Evolutionary conservation across 1,140 invertebrate species (phyloP).

Genomic region (Nasonia vitripennis): DNA sequence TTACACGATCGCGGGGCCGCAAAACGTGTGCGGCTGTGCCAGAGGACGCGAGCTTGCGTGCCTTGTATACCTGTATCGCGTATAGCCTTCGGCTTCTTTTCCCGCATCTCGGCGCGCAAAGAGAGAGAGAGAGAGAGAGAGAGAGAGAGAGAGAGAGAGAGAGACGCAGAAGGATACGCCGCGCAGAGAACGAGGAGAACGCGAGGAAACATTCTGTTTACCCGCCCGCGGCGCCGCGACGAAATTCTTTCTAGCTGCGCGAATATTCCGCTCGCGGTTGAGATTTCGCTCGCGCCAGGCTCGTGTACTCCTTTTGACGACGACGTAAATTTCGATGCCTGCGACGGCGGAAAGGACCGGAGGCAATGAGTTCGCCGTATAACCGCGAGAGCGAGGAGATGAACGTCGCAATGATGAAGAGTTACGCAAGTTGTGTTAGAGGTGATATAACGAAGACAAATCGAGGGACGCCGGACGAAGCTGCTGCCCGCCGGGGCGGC

Average conservation of each 20-base stretch:
- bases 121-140: background rate
- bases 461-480: background rate
- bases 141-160: background rate
- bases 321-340: too few species aligned
- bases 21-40: background rate
- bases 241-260: too few species aligned
- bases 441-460: slow-evolving; percentile 18
- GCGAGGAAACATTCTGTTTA: slow-evolving; percentile 9
- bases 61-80: too few species aligned
- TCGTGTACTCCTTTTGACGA: too few species aligned
- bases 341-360: too few species aligned
- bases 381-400: background rate
- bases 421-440: slow-evolving; percentile 13
- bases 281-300: background rate
- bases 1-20: slow-evolving; percentile 39
- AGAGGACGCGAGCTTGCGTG: too few species aligned
- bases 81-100: too few species aligned
- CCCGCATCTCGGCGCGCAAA: too few species aligned
- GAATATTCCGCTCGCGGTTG: background rate
- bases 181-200: too few species aligned
- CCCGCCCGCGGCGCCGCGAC: background rate
- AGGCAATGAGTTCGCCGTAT: background rate
- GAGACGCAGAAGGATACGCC: background rate
- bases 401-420: slow-evolving; percentile 5
- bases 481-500: background rate